Base-by-base conservation (phyloP, 64 coral and sea anemone genomes). In the Porites australiensis region DNA sequence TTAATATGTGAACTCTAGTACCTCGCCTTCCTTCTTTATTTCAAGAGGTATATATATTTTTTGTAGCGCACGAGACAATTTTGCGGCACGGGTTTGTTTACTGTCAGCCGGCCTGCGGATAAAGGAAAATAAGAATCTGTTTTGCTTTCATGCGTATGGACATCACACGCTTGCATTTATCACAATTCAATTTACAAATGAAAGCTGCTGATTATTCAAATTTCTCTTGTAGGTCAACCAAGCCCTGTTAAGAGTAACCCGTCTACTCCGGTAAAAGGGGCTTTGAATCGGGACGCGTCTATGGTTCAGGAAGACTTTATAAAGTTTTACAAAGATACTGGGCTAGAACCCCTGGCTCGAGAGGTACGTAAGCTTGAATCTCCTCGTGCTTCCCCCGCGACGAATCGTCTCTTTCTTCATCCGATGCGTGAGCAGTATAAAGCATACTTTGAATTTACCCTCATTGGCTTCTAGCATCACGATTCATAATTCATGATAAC, bases 201-300 rank as follows among this genome's bases (percentile, higher is more conserved):
- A 86, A 93, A 54, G 87, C 50, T 82, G 70, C 74, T 96, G 88
- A 96, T 90, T 96, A 96, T 94, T 96, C 88, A 94, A 96, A 90
- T 96, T 60, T 75, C 13, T 90, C 13, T 3, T 74, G 44, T 83
- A 98, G 95, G 95, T 94, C 95, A 98, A 50, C 88, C 95, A 52
- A 98, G 95, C 89, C 95, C 95, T 59, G 92, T 94, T 50, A 98
- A 98, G 75, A 94, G 88, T 81, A 91, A 74, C 73, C 89, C 95
- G 37, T 87, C 91, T 16, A 94, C 95, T 68, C 95, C 95, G 46
- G 84, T 84, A 2, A 98, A 94, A 91, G 87, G 92, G 90, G 71
- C 82, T 64, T 67, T 83, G 23, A 76, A 68, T 81, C 92, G 89
- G 53, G 92, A 90, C 47, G 77, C 88, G 45, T 71, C 73, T 58